Percentiles rank a stretch among this genome's conserved stretches.
Evolutionary conservation across 1,140 invertebrate genomes (phyloP).

Genomic region (Leptinotarsa texana): DNA sequence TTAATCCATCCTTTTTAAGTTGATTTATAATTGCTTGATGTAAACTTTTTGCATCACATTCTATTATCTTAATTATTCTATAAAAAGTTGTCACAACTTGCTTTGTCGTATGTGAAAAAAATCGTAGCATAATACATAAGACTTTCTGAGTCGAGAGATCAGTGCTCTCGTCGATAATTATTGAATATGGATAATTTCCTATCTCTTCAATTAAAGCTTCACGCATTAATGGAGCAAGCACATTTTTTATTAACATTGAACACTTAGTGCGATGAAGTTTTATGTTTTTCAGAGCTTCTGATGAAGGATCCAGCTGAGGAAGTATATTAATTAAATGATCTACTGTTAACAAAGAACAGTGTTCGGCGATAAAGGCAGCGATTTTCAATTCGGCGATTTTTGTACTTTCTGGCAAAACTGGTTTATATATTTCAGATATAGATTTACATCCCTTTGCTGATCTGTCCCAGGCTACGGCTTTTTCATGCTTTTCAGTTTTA

Average conservation of each 20-base stretch:
- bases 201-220: constrained; percentile 47
- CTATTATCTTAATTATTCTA: constrained; percentile 34
- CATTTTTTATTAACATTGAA: constrained; percentile 49
- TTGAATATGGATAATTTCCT: constrained; percentile 45
- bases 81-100: constrained; percentile 47
- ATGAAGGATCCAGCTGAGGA: constrained; percentile 41
- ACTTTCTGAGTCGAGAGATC: constrained; percentile 48
- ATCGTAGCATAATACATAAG: constrained; percentile 46
- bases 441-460: background rate
- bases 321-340: constrained; percentile 49
- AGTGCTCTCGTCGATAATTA: constrained; percentile 50
- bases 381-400: constrained; percentile 53
- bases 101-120: constrained; percentile 30
- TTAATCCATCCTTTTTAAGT: constrained; percentile 2
- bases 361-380: constrained; percentile 52
- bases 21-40: constrained; percentile 14
- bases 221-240: constrained; percentile 45
- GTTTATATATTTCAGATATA: constrained; percentile 28
- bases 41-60: constrained; percentile 10
- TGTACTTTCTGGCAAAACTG: constrained; percentile 32
- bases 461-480: constrained; percentile 5
- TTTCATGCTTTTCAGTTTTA: constrained; percentile 12
- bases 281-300: constrained; percentile 37
- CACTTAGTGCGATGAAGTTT: constrained; percentile 52
- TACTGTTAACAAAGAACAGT: constrained; percentile 47